These are phyloP conservation scores for Phalloptychus januarius DNA, from an alignment of 2,797 vertebrate species.

Conservation along the genomic window DNA sequence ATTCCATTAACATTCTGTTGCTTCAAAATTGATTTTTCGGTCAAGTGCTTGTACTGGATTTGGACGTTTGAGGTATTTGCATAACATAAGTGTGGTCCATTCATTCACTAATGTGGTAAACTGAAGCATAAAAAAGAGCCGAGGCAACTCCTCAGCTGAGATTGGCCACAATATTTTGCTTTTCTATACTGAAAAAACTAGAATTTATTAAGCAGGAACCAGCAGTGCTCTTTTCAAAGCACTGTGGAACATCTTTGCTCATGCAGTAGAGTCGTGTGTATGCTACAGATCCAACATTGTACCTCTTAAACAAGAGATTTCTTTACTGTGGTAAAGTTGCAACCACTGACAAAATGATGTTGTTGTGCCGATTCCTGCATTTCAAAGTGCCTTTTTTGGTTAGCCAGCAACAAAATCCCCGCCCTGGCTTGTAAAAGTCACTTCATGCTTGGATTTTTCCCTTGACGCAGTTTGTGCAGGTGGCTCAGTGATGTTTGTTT, in stretches of 20 bases:
- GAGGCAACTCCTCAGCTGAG: slow-evolving; percentile 22
- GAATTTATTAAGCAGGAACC: slow-evolving; percentile 48
- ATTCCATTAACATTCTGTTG: neutral
- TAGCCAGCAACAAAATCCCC: slow-evolving; percentile 3
- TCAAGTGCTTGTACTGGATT: slow-evolving; percentile 22
- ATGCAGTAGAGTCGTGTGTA: slow-evolving; percentile 39
- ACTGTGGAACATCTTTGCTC: slow-evolving; percentile 18
- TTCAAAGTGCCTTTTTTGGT: neutral
- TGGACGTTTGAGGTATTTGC: slow-evolving; percentile 31
- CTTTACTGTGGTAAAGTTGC: slow-evolving; percentile 58
- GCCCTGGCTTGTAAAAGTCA: neutral
- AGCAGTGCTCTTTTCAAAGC: slow-evolving; percentile 55
- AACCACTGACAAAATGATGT: slow-evolving; percentile 33
- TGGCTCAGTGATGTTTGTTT: slow-evolving; percentile 25
- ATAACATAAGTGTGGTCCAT: slow-evolving; percentile 29
- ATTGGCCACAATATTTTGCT: slow-evolving; percentile 22
- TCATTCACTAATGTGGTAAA: slow-evolving; percentile 62
- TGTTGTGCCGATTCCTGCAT: slow-evolving; percentile 27
- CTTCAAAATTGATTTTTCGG: slow-evolving; percentile 41
- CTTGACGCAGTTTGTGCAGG: neutral
- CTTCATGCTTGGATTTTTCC: neutral
- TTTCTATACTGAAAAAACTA: slow-evolving; percentile 36
- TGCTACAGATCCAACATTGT: slow-evolving; percentile 28
- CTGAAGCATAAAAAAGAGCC: slow-evolving; percentile 26
- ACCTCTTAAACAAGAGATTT: slow-evolving; percentile 57